Conservation (phyloP, 2,888 invertebrate genomes). For the Erynnis tages region DNA sequence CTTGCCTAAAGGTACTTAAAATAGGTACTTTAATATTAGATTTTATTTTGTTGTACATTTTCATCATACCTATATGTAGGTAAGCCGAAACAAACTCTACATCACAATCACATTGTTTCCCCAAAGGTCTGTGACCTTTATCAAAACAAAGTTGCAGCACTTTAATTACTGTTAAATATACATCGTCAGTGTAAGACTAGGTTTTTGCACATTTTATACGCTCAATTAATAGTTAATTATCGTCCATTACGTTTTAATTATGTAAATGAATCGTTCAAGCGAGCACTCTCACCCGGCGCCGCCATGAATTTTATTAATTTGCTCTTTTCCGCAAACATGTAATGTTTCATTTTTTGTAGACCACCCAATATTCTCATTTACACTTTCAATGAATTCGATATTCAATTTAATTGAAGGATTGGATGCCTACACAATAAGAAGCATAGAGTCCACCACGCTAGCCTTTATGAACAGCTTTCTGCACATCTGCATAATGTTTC, state of each 20-base stretch:
- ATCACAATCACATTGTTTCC: too few species aligned
- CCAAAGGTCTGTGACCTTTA: background rate
- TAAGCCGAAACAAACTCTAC: too few species aligned
- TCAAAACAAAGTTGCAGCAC: constrained; percentile 29
- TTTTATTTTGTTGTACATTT: too few species aligned
- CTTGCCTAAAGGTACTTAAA: too few species aligned
- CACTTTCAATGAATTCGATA: too few species aligned
- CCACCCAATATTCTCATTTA: background rate
- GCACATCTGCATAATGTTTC: too few species aligned
- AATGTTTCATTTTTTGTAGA: constrained; percentile 1
- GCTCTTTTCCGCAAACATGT: background rate
- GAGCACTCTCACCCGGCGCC: background rate
- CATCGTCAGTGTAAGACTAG: constrained; percentile 17
- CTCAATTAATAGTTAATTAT: constrained; percentile 26
- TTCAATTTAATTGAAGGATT: too few species aligned
- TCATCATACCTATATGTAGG: too few species aligned
- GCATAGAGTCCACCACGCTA: too few species aligned
- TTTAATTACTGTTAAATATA: constrained; percentile 17
- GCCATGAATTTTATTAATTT: constrained; percentile 14
- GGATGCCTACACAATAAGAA: too few species aligned
- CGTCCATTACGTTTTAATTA: constrained; percentile 12
- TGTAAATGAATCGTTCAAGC: constrained; percentile 17
- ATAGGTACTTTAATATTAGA: too few species aligned
- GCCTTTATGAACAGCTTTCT: too few species aligned
- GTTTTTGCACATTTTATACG: constrained; percentile 25